These are phyloP conservation scores for Lottia gigantea DNA, from an alignment of 2,888 invertebrate genomes.

Conservation along the genomic window DNA sequence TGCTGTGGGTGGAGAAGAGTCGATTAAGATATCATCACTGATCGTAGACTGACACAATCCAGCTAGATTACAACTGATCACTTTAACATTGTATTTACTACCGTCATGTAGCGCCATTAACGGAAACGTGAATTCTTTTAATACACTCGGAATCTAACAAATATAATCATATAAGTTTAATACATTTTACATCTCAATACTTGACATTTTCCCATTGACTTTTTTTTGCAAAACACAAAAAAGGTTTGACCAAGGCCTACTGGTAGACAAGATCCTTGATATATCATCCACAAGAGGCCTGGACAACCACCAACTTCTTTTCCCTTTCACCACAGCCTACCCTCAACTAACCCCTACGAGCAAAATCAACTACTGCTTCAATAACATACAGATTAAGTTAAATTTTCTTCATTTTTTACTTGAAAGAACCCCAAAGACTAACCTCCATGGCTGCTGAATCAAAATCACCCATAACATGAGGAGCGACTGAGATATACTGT, in stretches of 20 bases:
- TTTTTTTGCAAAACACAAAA: no score
- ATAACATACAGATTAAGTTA: no score
- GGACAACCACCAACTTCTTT: no score
- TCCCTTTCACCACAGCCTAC: no score
- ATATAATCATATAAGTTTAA: background rate
- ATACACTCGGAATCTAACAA: background rate
- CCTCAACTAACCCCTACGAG: no score
- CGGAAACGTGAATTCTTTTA: background rate
- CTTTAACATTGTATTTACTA: slow-evolving; percentile 33
- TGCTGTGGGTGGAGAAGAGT: slow-evolving; percentile 26
- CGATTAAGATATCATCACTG: slow-evolving; percentile 22
- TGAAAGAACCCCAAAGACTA: no score
- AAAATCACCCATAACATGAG: slow-evolving; percentile 24
- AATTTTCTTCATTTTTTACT: no score
- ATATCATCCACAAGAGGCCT: no score
- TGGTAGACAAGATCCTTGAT: no score
- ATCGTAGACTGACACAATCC: slow-evolving; percentile 31
- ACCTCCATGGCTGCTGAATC: slow-evolving; percentile 17
- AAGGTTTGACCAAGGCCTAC: no score
- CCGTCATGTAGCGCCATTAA: slow-evolving; percentile 32
- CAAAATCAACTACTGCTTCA: no score
- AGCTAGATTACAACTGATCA: slow-evolving; percentile 39
- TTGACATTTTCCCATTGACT: background rate
- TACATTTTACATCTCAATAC: no score
- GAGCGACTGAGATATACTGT: slow-evolving; percentile 24